Evolutionary conservation across 64 coral and sea anemone genomes (phyloP).

Genomic region (Hydrozoanthus tunicans): DNA sequence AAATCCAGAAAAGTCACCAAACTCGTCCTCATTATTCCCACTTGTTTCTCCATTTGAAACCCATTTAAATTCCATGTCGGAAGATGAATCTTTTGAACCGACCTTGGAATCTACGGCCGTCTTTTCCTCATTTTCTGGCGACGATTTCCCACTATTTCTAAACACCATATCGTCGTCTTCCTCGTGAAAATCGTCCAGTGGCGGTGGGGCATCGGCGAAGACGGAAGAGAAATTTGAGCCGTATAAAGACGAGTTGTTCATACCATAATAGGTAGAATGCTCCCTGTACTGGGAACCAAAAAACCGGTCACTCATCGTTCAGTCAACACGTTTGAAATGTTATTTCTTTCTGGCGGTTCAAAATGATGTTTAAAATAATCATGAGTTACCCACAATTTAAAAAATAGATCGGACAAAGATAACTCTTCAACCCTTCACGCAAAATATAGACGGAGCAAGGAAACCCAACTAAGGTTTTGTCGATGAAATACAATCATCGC

Average conservation of each 20-base stretch:
- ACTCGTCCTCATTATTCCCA: constrained; percentile 3
- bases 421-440: constrained; percentile 2
- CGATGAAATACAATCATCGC: constrained; percentile 2
- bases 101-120: background rate
- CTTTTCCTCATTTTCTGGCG: background rate
- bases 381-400: background rate
- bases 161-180: constrained; percentile 60
- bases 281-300: constrained; percentile 44
- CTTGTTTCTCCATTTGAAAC: constrained; percentile 32
- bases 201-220: constrained; percentile 54
- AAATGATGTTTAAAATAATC: constrained; percentile 5
- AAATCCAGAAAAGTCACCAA: constrained; percentile 57
- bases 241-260: constrained; percentile 47
- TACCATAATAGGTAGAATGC: constrained; percentile 49
- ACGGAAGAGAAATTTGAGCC: constrained; percentile 60
- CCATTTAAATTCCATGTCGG: constrained; percentile 19
- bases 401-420: constrained; percentile 28
- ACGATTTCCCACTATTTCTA: constrained; percentile 31
- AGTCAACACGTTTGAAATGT: constrained; percentile 19
- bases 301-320: constrained; percentile 45
- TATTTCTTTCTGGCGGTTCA: background rate
- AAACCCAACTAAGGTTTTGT: constrained; percentile 18
- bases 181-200: constrained; percentile 55
- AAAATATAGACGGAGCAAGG: background rate
- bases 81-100: background rate